Evolutionary conservation across 2,888 invertebrate species (phyloP), one percentile per base, ranked within the genome.

Genomic region (Hirtodrosophila cameraria): DNA sequence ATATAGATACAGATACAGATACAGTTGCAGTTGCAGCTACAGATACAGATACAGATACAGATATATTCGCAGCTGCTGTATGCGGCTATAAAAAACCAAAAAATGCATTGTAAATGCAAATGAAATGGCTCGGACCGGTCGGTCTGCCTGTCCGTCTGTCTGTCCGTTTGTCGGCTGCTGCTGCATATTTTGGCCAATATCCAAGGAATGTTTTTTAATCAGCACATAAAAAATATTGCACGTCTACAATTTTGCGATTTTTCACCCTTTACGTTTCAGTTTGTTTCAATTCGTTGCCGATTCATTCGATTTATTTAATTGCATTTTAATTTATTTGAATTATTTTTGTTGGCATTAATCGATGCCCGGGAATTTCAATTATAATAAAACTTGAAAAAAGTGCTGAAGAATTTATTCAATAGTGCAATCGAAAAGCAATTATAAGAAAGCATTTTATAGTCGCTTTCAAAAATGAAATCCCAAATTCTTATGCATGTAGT

Each of bases 151-250:
- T n/a, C n/a, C n/a, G n/a, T n/a, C 18, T 28, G 46, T n/a, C 48
- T 46, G 62, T n/a, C n/a, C n/a, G n/a, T n/a, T 15, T 28, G 46
- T n/a, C 35, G 23, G 35, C 42, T 25, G 58, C 33, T 58, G 62
- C 69, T 68, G 75, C 88, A 88, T 88, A 88, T 89, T 88, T 88
- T 88, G 88, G 88, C 88, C 89, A 87, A 88, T 88, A 87, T 82
- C 88, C 88, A 88, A 88, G 74, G 80, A 85, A 88, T 88, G 80
- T 83, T 89, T 88, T 89, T 88, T 89, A 85, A 88, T 89, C 89
- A 87, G 86, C 78, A 77, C 86, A 87, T 81, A 87, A 83, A 83
- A 88, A 87, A 87, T 88, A 86, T 86, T 86, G 86, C 86, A 75
- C 72, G 80, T 85, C 86, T 87, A 82, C 81, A 82, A 75, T 74